Evolutionary conservation across 2,113 vertebrate genomes (phyloP).

Genomic region (Herpetotheres cachinnans): DNA sequence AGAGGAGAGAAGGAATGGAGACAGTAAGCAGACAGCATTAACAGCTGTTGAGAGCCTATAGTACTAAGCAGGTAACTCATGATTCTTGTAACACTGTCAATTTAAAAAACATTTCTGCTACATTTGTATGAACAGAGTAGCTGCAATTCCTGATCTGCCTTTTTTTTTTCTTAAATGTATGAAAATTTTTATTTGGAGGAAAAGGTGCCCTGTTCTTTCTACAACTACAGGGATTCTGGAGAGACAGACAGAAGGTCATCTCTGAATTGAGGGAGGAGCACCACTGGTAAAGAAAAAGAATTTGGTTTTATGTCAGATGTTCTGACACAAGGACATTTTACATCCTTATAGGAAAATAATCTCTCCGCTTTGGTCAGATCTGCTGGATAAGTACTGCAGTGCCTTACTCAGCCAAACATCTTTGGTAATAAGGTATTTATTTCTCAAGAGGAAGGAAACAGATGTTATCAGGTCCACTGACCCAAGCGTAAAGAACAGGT

Average conservation of each 20-base stretch:
- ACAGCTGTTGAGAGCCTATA: not conserved
- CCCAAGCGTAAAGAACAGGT: not conserved
- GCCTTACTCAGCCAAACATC: not conserved
- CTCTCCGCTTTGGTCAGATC: not conserved
- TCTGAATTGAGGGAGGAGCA: not conserved
- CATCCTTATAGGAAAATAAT: not conserved
- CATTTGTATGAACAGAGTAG: not conserved
- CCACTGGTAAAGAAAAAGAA: not conserved
- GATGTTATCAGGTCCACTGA: not conserved
- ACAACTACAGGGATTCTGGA: not conserved
- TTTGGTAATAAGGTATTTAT: not conserved
- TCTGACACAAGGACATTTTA: not conserved
- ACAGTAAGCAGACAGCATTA: not conserved
- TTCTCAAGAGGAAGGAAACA: constrained; percentile 18
- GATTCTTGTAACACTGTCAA: not conserved
- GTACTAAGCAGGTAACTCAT: not conserved
- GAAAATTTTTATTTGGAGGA: not conserved
- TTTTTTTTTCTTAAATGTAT: not conserved
- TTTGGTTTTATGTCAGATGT: not conserved
- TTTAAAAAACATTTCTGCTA: not conserved
- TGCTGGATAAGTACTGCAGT: not conserved
- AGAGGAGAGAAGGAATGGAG: not conserved
- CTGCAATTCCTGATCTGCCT: not conserved
- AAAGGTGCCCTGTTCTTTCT: not conserved
- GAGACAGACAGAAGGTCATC: not conserved